Evolutionary conservation across 2,113 vertebrate genomes (phyloP).

Genomic region (Neolamprologus caudopunctatus): DNA sequence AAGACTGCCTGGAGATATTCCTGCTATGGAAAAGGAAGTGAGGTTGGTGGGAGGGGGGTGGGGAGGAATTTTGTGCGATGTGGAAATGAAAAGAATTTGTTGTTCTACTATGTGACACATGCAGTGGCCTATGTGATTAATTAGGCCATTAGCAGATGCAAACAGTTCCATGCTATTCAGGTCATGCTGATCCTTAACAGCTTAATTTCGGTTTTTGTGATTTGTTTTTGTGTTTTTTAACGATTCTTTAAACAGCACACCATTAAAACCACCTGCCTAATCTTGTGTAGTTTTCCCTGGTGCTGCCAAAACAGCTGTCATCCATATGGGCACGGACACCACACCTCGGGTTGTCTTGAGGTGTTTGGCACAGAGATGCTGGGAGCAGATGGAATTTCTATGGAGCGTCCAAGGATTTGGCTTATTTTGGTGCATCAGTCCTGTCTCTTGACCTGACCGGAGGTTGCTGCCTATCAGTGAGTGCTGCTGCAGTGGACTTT

Average conservation of each 20-base stretch:
- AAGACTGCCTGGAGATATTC: constrained; percentile 60
- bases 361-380: background rate
- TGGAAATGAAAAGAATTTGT: constrained; percentile 53
- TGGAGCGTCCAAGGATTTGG: background rate
- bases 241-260: background rate
- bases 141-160: constrained; percentile 45
- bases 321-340: background rate
- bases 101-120: constrained; percentile 42
- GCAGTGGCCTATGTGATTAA: constrained; percentile 48
- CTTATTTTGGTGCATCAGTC: background rate
- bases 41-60: constrained; percentile 12
- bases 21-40: constrained; percentile 32
- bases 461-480: background rate
- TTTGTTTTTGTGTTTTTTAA: background rate
- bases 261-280: background rate
- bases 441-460: background rate
- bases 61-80: constrained; percentile 24
- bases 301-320: background rate
- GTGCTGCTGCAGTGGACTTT: background rate
- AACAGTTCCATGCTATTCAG: constrained; percentile 3
- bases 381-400: background rate
- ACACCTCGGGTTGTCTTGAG: background rate
- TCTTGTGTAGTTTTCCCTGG: background rate
- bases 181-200: background rate
- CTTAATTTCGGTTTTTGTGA: background rate